These are phyloP conservation scores for Epizoanthus illoricatus DNA, from an alignment of 92 coral and sea anemone genomes.

Conservation along the genomic window DNA sequence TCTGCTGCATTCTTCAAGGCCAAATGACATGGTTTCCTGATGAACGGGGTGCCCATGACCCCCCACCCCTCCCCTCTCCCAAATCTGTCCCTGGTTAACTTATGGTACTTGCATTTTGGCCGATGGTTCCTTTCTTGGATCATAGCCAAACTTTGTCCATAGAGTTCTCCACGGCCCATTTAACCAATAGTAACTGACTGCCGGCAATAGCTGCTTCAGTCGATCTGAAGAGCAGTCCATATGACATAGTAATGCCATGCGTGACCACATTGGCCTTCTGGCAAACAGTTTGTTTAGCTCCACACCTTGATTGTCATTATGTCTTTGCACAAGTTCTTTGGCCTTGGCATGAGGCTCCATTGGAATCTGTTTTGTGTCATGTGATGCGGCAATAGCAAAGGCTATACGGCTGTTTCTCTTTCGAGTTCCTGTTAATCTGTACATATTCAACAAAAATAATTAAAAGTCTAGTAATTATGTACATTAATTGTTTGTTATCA, in stretches of 20 bases:
- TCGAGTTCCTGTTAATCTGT: slow-evolving; percentile 48
- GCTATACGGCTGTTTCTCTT: slow-evolving; percentile 66
- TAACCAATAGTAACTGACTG: slow-evolving; percentile 76
- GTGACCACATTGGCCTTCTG: slow-evolving; percentile 91
- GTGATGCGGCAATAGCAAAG: slow-evolving; percentile 64
- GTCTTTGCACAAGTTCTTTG: slow-evolving; percentile 42
- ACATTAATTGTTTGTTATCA: too few species aligned
- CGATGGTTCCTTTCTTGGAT: slow-evolving; percentile 86
- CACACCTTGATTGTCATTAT: slow-evolving; percentile 62
- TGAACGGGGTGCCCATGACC: too few species aligned
- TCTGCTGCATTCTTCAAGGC: too few species aligned
- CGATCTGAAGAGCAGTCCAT: slow-evolving; percentile 48
- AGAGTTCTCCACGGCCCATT: slow-evolving; percentile 97
- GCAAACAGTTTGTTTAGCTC: slow-evolving; percentile 71
- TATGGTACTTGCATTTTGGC: slow-evolving; percentile 79
- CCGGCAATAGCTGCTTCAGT: slow-evolving; percentile 64
- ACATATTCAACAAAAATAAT: not conserved
- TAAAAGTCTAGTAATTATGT: not conserved
- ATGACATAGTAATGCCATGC: slow-evolving; percentile 71
- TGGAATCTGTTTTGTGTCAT: slow-evolving; percentile 63
- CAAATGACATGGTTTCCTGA: too few species aligned
- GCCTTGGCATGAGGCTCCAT: slow-evolving; percentile 69
- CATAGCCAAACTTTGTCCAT: slow-evolving; percentile 90
- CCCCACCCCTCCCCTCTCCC: too few species aligned
- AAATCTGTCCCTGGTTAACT: too few species aligned